Percentiles rank a stretch among this genome's conserved stretches.
Conservation (phyloP, 2,113 vertebrate species). For the Takifugu flavidus region DNA sequence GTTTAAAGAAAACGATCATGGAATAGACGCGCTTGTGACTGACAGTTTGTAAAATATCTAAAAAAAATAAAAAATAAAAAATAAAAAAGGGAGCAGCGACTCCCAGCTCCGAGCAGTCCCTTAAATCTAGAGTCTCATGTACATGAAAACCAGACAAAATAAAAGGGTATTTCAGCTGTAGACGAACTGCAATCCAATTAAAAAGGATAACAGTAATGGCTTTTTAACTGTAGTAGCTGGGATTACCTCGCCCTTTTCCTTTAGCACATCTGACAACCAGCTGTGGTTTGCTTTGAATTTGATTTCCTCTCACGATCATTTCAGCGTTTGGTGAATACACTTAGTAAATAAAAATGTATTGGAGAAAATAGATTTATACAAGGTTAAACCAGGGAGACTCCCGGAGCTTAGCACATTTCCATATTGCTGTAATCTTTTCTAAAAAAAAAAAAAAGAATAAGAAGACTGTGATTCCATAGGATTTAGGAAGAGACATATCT, state of each 20-base stretch:
- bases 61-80: not conserved
- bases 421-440: conserved; percentile 76
- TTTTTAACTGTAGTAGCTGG: conserved; percentile 72
- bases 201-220: conserved; percentile 68
- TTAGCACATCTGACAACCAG: conserved; percentile 55
- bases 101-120: conserved; percentile 21
- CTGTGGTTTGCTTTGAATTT: conserved; percentile 67
- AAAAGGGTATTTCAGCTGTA: conserved; percentile 69
- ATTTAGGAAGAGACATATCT: conserved; percentile 74
- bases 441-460: conserved; percentile 70
- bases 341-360: conserved; percentile 67
- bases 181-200: conserved; percentile 68
- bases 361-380: conserved; percentile 68
- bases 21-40: conserved; percentile 34
- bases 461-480: conserved; percentile 88
- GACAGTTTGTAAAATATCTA: conserved; percentile 62
- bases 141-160: conserved; percentile 57
- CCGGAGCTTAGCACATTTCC: conserved; percentile 77
- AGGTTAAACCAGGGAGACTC: conserved; percentile 65
- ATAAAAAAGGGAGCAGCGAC: not conserved
- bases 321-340: conserved; percentile 75
- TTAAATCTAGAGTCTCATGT: conserved; percentile 58
- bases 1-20: conserved; percentile 10
- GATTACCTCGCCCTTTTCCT: conserved; percentile 61
- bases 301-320: conserved; percentile 67